A percentile compares a stretch with the other conserved stretches of the same genome.
Evolutionary conservation across 2,888 invertebrate genomes (phyloP).

Genomic region (Melolontha melolontha): DNA sequence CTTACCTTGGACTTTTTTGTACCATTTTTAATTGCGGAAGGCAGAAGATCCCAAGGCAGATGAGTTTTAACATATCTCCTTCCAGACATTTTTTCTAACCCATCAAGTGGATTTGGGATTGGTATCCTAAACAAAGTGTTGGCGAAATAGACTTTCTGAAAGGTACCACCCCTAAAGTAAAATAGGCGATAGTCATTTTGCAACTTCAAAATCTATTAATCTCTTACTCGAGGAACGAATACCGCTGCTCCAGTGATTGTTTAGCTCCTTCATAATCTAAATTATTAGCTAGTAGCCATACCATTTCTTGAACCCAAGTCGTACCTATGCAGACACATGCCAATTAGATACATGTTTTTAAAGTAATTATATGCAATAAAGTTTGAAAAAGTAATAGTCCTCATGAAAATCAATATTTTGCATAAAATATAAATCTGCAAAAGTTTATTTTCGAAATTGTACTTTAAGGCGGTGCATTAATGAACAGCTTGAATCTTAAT

Average conservation of each 20-base stretch:
- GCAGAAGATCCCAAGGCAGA: constrained; percentile 72
- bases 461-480: too few relatives aligned
- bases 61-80: constrained; percentile 76
- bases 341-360: constrained; percentile 69
- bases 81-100: constrained; percentile 50
- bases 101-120: constrained; percentile 13
- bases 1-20: constrained; percentile 60
- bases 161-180: too few relatives aligned
- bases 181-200: background rate
- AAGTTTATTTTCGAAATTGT: too few relatives aligned
- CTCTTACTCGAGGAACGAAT: constrained; percentile 45
- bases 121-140: background rate
- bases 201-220: background rate
- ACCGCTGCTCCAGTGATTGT: constrained; percentile 58
- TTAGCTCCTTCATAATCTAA: constrained; percentile 82
- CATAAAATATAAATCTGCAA: too few relatives aligned
- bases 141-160: too few relatives aligned
- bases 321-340: constrained; percentile 74
- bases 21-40: constrained; percentile 64
- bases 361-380: too few relatives aligned
- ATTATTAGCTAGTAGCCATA: constrained; percentile 86
- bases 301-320: constrained; percentile 95
- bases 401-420: too few relatives aligned
- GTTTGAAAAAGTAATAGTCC: too few relatives aligned
- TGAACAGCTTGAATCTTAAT: too few relatives aligned